Evolutionary conservation across 1,140 invertebrate genomes (phyloP).

Genomic region (Orius insidiosus): DNA sequence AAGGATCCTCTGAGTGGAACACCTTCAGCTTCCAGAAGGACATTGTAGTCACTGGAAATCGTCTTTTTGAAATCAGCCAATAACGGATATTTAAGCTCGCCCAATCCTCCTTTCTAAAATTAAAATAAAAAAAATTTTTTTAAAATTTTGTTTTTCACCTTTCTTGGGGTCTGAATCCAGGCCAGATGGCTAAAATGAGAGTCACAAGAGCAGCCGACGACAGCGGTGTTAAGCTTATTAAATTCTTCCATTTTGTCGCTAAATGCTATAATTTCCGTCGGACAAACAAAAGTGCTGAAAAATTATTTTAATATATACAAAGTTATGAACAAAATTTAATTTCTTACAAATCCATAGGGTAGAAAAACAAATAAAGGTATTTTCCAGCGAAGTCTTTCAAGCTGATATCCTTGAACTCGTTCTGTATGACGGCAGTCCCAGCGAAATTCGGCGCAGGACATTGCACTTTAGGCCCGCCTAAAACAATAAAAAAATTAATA

Average conservation of each 20-base stretch:
- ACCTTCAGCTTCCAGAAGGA: constrained; percentile 67
- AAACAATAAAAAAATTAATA: constrained; percentile 1
- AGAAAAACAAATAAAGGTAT: constrained; percentile 89
- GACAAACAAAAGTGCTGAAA: constrained; percentile 57
- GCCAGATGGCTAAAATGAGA: constrained; percentile 53
- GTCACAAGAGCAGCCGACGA: constrained; percentile 50
- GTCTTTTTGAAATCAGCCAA: constrained; percentile 81
- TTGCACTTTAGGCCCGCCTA: constrained; percentile 31
- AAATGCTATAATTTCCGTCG: constrained; percentile 56
- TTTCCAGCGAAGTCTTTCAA: constrained; percentile 77
- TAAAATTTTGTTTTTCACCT: constrained; percentile 24
- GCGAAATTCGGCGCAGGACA: constrained; percentile 81
- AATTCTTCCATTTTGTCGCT: constrained; percentile 47
- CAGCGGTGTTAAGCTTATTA: constrained; percentile 40
- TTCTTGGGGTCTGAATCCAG: constrained; percentile 58
- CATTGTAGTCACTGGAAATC: constrained; percentile 73
- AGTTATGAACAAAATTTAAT: too few relatives aligned
- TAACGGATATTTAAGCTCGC: constrained; percentile 75
- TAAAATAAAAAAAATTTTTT: not conserved
- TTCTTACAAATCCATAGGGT: constrained; percentile 79
- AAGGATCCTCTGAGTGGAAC: constrained; percentile 66
- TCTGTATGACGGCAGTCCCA: constrained; percentile 72
- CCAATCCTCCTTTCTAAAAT: constrained; percentile 69
- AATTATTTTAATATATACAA: too few relatives aligned
- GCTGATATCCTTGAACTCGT: constrained; percentile 77